Base-by-base conservation (phyloP, 2,113 vertebrate species). In the Alethe castanea region DNA sequence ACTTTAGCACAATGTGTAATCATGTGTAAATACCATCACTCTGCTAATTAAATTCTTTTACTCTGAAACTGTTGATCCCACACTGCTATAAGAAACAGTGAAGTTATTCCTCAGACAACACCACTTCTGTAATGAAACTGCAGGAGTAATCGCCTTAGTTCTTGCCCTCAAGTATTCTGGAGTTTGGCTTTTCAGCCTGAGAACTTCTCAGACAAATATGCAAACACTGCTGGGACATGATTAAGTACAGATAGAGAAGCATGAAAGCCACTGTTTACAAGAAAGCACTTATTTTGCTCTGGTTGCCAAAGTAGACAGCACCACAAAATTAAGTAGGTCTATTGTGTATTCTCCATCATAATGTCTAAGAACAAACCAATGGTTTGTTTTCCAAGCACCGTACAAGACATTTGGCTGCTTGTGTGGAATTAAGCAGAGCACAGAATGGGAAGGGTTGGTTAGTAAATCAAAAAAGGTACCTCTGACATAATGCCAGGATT, bases 191-290 rank as follows among this genome's bases (percentile, higher is more conserved):
- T 70, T 85, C 56, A 81, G 50, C 18, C 61, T 81, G 60, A 78
- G 73, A 92, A 73, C 25, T 60, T 87, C 69, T 48, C 74, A 78
- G 78, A 31, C 73, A 94, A 90, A 57, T 47, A 87, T 24, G 36
- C 60, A 94, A 70, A 81, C 54, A 29, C 65, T 65, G 40, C 36
- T 81, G 65, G 36, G 50, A 44, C 12, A 5, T 57, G 65, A 57
- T 19, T 53, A 65, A 81, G 42, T 78, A 52, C 14, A 81, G 60
- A 60, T 50, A 52, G 8, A 81, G 64, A 93, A 23, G 24, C 11
- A 3, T 52, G 53, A 78, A 84, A 42, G 1, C 0, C 59, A 38
- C 28, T 67, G 8, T 80, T 93, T 61, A 57, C 40, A 66, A 59
- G 42, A 84, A 73, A 70, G 11, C 13, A 19, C 7, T 86, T 80